A percentile compares a stretch with the other conserved stretches of the same genome.
Conservation (phyloP, 2,888 invertebrate species). For the Polymixis lichenea region DNA sequence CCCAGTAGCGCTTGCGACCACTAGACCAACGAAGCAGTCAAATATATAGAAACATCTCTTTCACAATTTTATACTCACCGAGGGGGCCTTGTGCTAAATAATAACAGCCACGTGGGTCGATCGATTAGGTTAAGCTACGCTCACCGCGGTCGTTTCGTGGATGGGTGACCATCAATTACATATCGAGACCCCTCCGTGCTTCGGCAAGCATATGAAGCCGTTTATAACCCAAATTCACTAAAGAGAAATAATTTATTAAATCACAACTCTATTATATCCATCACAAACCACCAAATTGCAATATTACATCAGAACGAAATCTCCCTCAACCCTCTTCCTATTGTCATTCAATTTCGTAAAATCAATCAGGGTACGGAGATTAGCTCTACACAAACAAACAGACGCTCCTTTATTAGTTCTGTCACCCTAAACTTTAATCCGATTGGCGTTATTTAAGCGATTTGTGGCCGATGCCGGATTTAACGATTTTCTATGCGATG, state of each 20-base stretch:
- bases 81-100: too few relatives aligned
- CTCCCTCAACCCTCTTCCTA: slow-evolving; percentile 17
- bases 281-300: not conserved
- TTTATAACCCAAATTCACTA: too few relatives aligned
- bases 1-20: too few relatives aligned
- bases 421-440: slow-evolving; percentile 52
- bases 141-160: too few relatives aligned
- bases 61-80: too few relatives aligned
- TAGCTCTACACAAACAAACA: slow-evolving; percentile 57
- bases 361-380: slow-evolving; percentile 58
- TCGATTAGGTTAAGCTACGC: too few relatives aligned
- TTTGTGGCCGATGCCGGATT: slow-evolving; percentile 21
- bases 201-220: too few relatives aligned
- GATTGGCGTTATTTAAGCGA: slow-evolving; percentile 41
- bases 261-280: not conserved
- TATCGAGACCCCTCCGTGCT: too few relatives aligned
- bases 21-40: too few relatives aligned
- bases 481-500: not conserved
- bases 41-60: too few relatives aligned
- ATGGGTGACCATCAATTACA: too few relatives aligned
- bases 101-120: too few relatives aligned
- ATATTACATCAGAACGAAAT: not conserved
- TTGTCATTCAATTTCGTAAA: slow-evolving; percentile 47
- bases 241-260: not conserved
- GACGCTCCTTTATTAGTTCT: slow-evolving; percentile 53